These are phyloP conservation scores for Gouania willdenowi DNA, from an alignment of 2,797 vertebrate species.

Conservation along the genomic window DNA sequence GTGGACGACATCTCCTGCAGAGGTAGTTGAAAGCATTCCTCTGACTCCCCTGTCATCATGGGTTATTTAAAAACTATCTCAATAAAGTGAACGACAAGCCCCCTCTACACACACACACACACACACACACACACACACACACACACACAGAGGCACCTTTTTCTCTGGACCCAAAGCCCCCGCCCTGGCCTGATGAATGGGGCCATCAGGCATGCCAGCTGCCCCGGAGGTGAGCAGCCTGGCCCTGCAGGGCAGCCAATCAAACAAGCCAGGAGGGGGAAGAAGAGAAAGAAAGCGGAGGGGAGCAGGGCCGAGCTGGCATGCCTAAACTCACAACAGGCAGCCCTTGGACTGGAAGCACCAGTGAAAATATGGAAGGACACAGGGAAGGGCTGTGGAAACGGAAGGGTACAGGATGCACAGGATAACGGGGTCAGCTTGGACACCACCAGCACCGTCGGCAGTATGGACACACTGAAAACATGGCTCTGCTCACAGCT, in stretches of 20 bases:
- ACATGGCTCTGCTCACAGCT: constrained; percentile 52
- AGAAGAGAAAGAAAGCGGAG: constrained; percentile 46
- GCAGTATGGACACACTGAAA: constrained; percentile 57
- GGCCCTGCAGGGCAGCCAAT: constrained; percentile 59
- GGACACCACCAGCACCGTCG: constrained; percentile 61
- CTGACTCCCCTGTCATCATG: constrained; percentile 73
- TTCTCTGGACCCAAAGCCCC: constrained; percentile 21
- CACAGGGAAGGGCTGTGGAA: constrained; percentile 53
- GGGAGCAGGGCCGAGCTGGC: constrained; percentile 36
- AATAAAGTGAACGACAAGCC: constrained; percentile 80
- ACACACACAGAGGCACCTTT: too few relatives aligned
- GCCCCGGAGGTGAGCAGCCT: constrained; percentile 78
- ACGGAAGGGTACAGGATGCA: constrained; percentile 70
- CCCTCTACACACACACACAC: constrained; percentile 6
- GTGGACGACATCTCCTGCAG: constrained; percentile 70
- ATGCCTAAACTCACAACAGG: constrained; percentile 74
- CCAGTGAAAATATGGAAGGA: constrained; percentile 59
- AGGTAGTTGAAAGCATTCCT: constrained; percentile 77
- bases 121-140: too few relatives aligned
- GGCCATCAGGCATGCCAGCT: constrained; percentile 79
- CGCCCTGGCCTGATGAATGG: constrained; percentile 70
- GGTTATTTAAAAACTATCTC: constrained; percentile 82
- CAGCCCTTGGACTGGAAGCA: constrained; percentile 53
- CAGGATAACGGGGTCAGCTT: constrained; percentile 46
- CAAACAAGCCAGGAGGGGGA: constrained; percentile 62